Evolutionary conservation across 2,888 invertebrate genomes (phyloP), one percentile per base, ranked within the genome.

Genomic region (Orthonychiurus folsomi): DNA sequence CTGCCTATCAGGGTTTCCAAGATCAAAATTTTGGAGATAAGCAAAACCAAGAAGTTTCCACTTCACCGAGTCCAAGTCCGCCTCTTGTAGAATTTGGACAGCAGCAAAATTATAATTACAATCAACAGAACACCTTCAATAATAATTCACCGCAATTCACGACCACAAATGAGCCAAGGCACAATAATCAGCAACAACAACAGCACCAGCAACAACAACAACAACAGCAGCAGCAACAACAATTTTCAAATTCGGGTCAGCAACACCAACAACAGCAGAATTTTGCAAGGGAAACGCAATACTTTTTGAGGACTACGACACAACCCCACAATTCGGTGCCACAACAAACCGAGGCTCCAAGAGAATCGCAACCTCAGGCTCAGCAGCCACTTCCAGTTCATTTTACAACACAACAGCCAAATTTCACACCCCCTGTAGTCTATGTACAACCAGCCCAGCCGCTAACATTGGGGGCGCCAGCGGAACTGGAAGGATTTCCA

Each of bases 101-200:
- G 12, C 9, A 23, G 3, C 23, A 56, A 9, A 27, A 24, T 56
- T 25, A 56, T 9, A 56, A 27, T 25, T 5, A 56, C 9, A 3
- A 56, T 5, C 23, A 56, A 24, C 3, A 3, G 27, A 3, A 24
- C 3, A 21, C 56, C 20, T 9, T 23, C 21, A 20, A 25, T 25
- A 9, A 5, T 12, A 26, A 21, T 15, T 5, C 5, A 56, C n/a
- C 56, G 3, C 3, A 5, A 3, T 9, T 18, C 56, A 23, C 9
- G 12, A 56, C 26, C 26, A 24, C 26, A 3, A 15, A n/a, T 26
- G 1, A 27, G 21, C 12, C 27, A 54, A 20, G 3, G 58, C 28
- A 3, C 2, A 9, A 24, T 24, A 50, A 61, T 27, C 66, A 62
- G 9, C 63, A 60, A 23, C 65, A 61, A 50, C 66, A 61, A 52